Evolutionary conservation across 2,113 vertebrate genomes (phyloP).

Genomic region (Athene cunicularia): DNA sequence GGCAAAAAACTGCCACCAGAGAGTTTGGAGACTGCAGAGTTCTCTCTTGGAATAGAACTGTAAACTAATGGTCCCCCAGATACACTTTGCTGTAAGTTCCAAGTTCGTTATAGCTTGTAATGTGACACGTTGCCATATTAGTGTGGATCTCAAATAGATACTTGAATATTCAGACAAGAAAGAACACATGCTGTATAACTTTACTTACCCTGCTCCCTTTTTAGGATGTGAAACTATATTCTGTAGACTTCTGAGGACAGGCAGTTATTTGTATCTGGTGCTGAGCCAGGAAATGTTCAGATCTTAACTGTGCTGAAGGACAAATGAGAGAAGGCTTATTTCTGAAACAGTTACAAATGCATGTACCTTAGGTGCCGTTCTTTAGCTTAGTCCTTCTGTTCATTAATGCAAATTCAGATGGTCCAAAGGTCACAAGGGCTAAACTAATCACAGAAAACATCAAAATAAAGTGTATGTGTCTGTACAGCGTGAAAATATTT

Average conservation of each 20-base stretch:
- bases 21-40: background rate
- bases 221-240: background rate
- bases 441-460: background rate
- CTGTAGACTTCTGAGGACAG: background rate
- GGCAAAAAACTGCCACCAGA: background rate
- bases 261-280: background rate
- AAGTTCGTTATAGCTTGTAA: background rate
- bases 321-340: background rate
- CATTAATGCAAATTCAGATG: background rate
- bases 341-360: background rate
- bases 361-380: background rate
- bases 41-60: background rate
- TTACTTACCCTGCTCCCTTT: background rate
- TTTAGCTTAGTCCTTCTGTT: background rate
- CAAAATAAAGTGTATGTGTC: background rate
- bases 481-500: background rate
- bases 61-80: background rate
- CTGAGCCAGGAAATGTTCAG: background rate
- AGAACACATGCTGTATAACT: background rate
- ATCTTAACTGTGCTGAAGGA: background rate
- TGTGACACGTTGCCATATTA: background rate
- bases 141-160: background rate
- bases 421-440: background rate
- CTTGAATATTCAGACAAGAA: background rate
- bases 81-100: background rate